Percentiles rank a stretch among this genome's conserved stretches.
Evolutionary conservation across 2,113 vertebrate genomes (phyloP).

Genomic region (Bagarius yarrelli): DNA sequence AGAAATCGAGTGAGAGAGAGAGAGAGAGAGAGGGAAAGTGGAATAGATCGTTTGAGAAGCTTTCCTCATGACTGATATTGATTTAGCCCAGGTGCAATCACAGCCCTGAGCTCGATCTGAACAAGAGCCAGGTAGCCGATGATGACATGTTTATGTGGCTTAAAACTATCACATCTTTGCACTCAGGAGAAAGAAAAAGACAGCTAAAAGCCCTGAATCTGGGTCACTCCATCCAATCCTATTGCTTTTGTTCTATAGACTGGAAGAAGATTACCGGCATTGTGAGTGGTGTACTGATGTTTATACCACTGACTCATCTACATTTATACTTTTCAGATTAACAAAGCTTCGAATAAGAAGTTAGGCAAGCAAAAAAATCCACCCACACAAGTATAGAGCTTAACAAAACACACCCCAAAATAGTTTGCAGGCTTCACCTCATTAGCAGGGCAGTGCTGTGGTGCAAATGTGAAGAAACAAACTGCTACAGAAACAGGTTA

Average conservation of each 20-base stretch:
- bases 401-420: constrained; percentile 1
- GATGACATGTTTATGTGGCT: constrained; percentile 16
- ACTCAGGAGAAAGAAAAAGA: neutral
- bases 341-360: neutral
- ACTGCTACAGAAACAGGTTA: neutral
- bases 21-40: constrained; percentile 1
- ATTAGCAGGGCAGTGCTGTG: neutral
- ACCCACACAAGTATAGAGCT: constrained; percentile 9
- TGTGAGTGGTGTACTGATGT: neutral
- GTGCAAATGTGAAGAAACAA: neutral
- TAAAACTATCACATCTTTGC: constrained; percentile 29
- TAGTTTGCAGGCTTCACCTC: neutral
- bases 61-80: constrained; percentile 24
- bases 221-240: constrained; percentile 13
- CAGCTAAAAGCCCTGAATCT: constrained; percentile 28
- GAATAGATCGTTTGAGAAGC: constrained; percentile 27
- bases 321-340: neutral
- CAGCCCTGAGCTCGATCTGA: constrained; percentile 29
- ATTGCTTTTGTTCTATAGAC: neutral
- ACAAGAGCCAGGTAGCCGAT: constrained; percentile 17
- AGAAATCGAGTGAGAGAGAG: neutral
- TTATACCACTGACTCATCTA: neutral
- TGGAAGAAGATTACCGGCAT: neutral
- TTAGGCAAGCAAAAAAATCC: neutral
- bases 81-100: constrained; percentile 40